Base-by-base conservation (phyloP, 2,888 invertebrate species). In the Aphelenchoides bicaudatus region DNA sequence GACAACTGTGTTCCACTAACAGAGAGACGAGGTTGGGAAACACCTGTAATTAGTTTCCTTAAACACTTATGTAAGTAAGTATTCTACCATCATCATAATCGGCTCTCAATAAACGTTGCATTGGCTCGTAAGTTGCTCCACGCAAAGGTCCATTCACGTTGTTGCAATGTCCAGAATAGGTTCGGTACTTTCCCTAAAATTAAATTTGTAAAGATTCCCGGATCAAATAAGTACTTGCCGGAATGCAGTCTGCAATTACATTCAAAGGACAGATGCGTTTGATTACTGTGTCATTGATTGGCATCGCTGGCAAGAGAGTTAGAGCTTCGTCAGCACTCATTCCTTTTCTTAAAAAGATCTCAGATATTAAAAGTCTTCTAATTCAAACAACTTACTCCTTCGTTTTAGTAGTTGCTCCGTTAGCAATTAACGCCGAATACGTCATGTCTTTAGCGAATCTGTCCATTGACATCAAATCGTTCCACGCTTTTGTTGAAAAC, bases 141-240 rank as follows among this genome's bases (percentile, higher is more conserved):
- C 72, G 65, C 8, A 70, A 51, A 5, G 79, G 79, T 13, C 66
- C 58, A 8, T 71, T 62, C 5, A 79, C 73, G 46, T 80, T 79
- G 66, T 79, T 79, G 59, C 79, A 79, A 54, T 75, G 72, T 5
- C 79, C 79, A 10, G 74, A 70, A 58, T 74, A 78, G 4, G 73
- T 72, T 23, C 79, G 65, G 29, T 73, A 74, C 29, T 71, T 73
- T 54, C 78, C 78, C n/a, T n/a, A n/a, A n/a, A n/a, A n/a, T n/a
- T n/a, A n/a, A n/a, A n/a, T n/a, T n/a, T n/a, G n/a, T n/a, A n/a
- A n/a, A n/a, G n/a, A n/a, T n/a, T n/a, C n/a, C n/a, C n/a, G n/a
- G n/a, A n/a, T n/a, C n/a, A n/a, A n/a, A n/a, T n/a, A n/a, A n/a
- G n/a, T n/a, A n/a, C n/a, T n/a, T n/a, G n/a, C n/a, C 5, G 75